Evolutionary conservation across 2,888 invertebrate genomes (phyloP).

Genomic region (Tiliacea citrago): DNA sequence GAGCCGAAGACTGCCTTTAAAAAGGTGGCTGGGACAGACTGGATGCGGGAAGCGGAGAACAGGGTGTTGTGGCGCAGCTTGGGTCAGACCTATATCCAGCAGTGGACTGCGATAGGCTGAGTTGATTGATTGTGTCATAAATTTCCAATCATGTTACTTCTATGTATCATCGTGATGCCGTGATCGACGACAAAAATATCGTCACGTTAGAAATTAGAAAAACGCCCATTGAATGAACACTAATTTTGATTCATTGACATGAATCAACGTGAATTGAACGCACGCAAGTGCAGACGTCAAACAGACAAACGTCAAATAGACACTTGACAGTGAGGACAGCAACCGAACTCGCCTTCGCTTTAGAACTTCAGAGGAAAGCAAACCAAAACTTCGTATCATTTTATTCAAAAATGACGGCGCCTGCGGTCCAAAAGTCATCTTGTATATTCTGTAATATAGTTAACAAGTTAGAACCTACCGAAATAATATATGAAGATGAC

Average conservation of each 20-base stretch:
- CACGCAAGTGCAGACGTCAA: not conserved
- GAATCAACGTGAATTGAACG: conserved; percentile 4
- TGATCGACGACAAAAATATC: not conserved
- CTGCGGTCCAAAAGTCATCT: conserved; percentile 71
- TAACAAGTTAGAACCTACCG: conserved; percentile 90
- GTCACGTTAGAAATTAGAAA: not conserved
- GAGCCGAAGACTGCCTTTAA: too few species aligned
- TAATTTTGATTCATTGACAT: conserved; percentile 5
- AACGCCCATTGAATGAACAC: not conserved
- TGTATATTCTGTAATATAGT: conserved; percentile 95
- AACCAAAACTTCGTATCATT: conserved; percentile 34
- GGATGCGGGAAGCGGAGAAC: too few species aligned
- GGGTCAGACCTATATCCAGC: too few species aligned
- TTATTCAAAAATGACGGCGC: conserved; percentile 69
- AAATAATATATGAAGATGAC: conserved; percentile 93
- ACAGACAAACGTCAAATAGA: conserved; percentile 35
- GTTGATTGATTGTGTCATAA: too few species aligned
- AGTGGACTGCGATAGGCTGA: too few species aligned
- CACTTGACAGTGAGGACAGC: conserved; percentile 16
- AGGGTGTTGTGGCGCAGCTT: too few species aligned
- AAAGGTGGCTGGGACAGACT: too few species aligned
- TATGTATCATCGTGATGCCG: not conserved
- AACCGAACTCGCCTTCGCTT: conserved; percentile 17
- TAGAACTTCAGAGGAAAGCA: conserved; percentile 8
- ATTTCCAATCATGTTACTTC: not conserved